Evolutionary conservation across 2,797 vertebrate genomes (phyloP).

Genomic region (Lutjanus argentimaculatus): DNA sequence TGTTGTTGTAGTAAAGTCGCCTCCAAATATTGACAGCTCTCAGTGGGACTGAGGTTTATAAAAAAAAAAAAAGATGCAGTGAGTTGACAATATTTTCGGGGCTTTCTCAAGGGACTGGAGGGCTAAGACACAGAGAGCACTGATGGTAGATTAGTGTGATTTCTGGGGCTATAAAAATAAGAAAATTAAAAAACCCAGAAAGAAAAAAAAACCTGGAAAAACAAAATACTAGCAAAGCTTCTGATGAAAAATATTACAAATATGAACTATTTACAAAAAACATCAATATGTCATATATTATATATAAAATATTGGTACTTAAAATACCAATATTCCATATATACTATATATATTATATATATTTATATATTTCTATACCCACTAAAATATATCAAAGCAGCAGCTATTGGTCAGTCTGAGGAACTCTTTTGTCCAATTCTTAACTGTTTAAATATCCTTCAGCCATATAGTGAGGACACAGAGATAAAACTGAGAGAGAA

Average conservation of each 20-base stretch:
- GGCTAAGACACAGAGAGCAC: slow-evolving; percentile 72
- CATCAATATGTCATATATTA: slow-evolving; percentile 81
- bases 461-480: slow-evolving; percentile 85
- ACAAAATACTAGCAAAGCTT: slow-evolving; percentile 83
- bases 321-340: slow-evolving; percentile 83
- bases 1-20: slow-evolving; percentile 41
- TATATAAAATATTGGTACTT: slow-evolving; percentile 71
- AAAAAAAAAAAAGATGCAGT: slow-evolving; percentile 45
- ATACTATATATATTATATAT: slow-evolving; percentile 82
- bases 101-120: slow-evolving; percentile 45
- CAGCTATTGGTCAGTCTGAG: slow-evolving; percentile 97
- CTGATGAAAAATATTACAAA: slow-evolving; percentile 87
- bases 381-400: slow-evolving; percentile 91
- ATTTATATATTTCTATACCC: slow-evolving; percentile 79
- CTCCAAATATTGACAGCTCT: slow-evolving; percentile 56
- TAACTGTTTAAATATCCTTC: slow-evolving; percentile 92
- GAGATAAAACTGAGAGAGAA: slow-evolving; percentile 75
- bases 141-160: slow-evolving; percentile 77
- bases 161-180: slow-evolving; percentile 78
- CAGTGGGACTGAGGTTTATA: slow-evolving; percentile 37
- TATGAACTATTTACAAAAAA: slow-evolving; percentile 88
- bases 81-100: slow-evolving; percentile 57
- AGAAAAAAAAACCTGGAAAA: slow-evolving; percentile 66
- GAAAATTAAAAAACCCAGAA: slow-evolving; percentile 56
- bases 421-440: slow-evolving; percentile 86